These are phyloP conservation scores for Picathartes gymnocephalus DNA, from an alignment of 2,113 vertebrate genomes.

Conservation along the genomic window DNA sequence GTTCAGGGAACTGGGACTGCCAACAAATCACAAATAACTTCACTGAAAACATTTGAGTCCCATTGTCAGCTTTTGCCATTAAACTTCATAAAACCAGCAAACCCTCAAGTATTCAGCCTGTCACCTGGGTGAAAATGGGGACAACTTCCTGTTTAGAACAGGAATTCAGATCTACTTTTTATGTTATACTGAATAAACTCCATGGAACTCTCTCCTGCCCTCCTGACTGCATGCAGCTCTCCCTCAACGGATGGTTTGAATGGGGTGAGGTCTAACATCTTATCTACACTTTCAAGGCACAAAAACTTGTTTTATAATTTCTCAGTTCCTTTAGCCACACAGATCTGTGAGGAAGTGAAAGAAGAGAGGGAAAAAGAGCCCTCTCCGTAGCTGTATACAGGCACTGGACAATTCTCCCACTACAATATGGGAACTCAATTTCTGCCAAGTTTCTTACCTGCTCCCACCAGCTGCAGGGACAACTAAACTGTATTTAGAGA, in stretches of 20 bases:
- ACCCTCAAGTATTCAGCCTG: neutral
- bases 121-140: neutral
- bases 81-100: neutral
- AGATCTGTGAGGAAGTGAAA: neutral
- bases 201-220: neutral
- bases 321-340: neutral
- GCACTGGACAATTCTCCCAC: neutral
- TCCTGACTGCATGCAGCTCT: neutral
- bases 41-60: neutral
- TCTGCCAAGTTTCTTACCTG: neutral
- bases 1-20: neutral
- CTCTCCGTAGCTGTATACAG: neutral
- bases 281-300: neutral
- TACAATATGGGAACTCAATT: neutral
- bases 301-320: neutral
- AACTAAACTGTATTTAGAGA: neutral
- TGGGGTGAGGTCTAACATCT: neutral
- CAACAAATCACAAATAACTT: neutral
- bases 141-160: neutral
- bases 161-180: neutral
- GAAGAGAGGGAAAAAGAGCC: neutral
- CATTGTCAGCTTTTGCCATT: neutral
- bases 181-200: neutral
- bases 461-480: neutral
- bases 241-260: neutral